Base-by-base conservation (phyloP, 2,113 vertebrate genomes). In the Brachyhypopomus gauderio region DNA sequence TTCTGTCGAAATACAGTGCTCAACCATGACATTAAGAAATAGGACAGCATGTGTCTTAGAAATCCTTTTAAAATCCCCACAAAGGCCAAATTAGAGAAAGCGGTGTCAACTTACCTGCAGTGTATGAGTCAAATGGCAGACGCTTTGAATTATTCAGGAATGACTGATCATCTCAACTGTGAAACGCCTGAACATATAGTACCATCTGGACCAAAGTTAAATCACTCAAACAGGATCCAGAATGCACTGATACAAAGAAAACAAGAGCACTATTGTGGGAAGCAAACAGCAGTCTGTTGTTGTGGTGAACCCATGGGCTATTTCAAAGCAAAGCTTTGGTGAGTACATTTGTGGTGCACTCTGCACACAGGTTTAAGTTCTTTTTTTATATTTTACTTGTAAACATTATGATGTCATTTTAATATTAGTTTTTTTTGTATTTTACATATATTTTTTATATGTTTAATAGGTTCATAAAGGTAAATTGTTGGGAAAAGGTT, bases 251-350 rank as follows among this genome's bases (percentile, higher is more conserved):
- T 58, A 77, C 76, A 81, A 82, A 72, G 75, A 72, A 71, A 63
- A 91, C 86, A 88, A 91, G 70, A 64, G 85, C 88, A 88, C 90
- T 91, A 89, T 72, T 82, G 36, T 20, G 20, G 60, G 2, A 89
- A 81, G 73, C 72, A 85, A 84, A 84, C 75, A 72, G 74, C 86
- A 88, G 82, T 52, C n/a, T 48, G 64, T 20, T 73, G 78, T 55
- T 36, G 56, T 25, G 36, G 19, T 41, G 19, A 70, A 70, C 38
- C 8, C 66, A 70, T 6, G 1, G 66, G 66, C 36, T 3, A n/a
- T 38, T 41, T 36, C 30, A 67, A 67, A 67, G 64, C 6, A 34
- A 34, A 34, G 16, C 16, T 4, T 16, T 36, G 66, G 30, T 69
- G 5, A 67, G 30, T 36, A 20, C 0, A 16, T 67, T 30, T 30